Base-by-base conservation (phyloP, 2,113 vertebrate genomes). In the Cephalopholis sonnerati region DNA sequence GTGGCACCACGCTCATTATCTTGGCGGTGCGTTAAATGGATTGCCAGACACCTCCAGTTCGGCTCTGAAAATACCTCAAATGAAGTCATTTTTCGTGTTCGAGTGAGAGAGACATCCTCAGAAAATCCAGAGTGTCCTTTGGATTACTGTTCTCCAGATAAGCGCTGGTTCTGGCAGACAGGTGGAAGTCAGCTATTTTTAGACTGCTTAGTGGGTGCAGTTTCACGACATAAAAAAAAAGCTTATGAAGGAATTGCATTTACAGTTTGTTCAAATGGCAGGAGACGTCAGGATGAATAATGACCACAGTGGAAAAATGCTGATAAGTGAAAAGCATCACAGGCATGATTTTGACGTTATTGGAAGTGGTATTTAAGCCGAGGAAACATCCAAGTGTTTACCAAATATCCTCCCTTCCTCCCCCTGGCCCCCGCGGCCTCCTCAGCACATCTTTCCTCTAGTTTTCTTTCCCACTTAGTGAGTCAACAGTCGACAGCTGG, bases 121-220 rank as follows among this genome's bases (percentile, higher is more conserved):
- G 55, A 70, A 85, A 88, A 88, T 77, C 78, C 74, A 24, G 41
- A 85, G 82, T 75, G 86, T 83, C 77, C 80, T 78, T 76, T 80
- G 83, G 85, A 88, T 89, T 86, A 84, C 81, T 75, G 82, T 72
- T 82, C 67, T 82, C 70, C 72, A 86, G 89, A 91, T 92, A 93
- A 88, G 75, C 48, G 4, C 70, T 51, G 73, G 53, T 84, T 90
- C 83, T 84, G 87, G 86, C 87, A 91, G 90, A 90, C 89, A 77
- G 91, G 86, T 92, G 61, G 84, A 88, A 89, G 89, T 80, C 57
- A 18, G 84, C 76, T 93, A 92, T 93, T 92, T 93, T 90, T 88
- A 91, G 89, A 65, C 65, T 67, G 64, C 84, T 77, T 81, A 77
- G 87, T 91, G 87, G 90, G 83, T 61, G 81, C 86, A 87, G 54